phyloP scores from a whole-genome alignment of 1,140 invertebrate species.

The Eriocheir sinensis region DNA sequence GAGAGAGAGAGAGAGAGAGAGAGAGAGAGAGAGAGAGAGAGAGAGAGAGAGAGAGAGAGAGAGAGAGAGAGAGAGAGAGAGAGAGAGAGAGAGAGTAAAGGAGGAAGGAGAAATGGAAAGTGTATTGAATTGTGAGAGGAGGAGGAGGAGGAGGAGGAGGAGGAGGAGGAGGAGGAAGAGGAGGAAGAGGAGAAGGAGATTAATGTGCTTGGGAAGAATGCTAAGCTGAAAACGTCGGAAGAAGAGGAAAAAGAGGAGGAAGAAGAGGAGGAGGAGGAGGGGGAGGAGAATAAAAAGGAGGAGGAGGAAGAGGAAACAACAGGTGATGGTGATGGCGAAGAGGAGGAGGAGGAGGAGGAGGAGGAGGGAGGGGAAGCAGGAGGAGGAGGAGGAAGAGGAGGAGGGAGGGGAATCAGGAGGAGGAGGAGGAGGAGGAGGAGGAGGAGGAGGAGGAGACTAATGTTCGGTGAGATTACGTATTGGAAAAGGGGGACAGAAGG shows the following conservation, averaged over 20 bases:
- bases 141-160: background rate
- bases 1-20: constrained; percentile 22
- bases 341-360: background rate
- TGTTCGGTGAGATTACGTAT: background rate
- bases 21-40: constrained; percentile 22
- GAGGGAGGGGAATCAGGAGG: background rate
- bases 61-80: constrained; percentile 22
- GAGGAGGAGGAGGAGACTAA: background rate
- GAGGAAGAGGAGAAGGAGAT: background rate
- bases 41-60: constrained; percentile 22
- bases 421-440: background rate
- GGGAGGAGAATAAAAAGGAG: too few relatives aligned
- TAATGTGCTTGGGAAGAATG: background rate
- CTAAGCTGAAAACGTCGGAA: background rate
- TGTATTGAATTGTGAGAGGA: background rate
- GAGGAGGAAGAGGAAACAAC: background rate
- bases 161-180: background rate
- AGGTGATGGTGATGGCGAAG: background rate
- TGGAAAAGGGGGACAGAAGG: background rate
- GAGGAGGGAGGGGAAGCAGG: background rate
- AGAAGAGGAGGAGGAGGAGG: background rate
- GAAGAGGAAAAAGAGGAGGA: background rate
- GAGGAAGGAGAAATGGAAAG: background rate
- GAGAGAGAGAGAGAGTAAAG: background rate
- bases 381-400: background rate